Evolutionary conservation across 30 jellyfish, hydroid and myxozoan species (phyloP), one percentile per base, ranked within the genome.

Genomic region (Haliclystus octoradiatus): DNA sequence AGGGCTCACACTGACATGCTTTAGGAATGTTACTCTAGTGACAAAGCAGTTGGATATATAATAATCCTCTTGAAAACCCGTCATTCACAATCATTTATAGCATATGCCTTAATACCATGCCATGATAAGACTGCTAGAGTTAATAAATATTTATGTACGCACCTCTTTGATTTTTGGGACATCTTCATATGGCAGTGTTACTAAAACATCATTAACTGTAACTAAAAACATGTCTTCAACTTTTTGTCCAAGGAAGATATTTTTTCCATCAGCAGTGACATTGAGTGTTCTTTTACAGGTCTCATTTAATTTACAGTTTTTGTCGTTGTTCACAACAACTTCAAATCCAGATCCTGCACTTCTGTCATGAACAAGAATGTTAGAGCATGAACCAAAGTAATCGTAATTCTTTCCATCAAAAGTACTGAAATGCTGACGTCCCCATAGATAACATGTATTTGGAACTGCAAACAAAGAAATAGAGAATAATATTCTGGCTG

Each of bases 391-490:
- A 28, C 94, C 94, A 23, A 23, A 66, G 70, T 73, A 79, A 13
- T 74, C 69, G 92, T 91, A 91, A 31, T 71, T 76, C 29, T 66
- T 68, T 1, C 99, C 99, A 68, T 91, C 99, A 53, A 91, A 91
- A 4, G 99, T 91, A 49, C 83, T 50, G 84, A 82, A 91, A 61
- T 77, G 95, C 30, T 66, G 76, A 49, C 94, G 66, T 1, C 93
- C 92, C 85, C 94, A 84, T 27, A 91, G 84, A 49, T 63, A 77
- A 70, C 99, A 91, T 28, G 99, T 91, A 63, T 91, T 80, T 23
- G 70, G 76, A 40, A 83, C 94, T 74, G 88, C 0, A 50, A 61
- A 49, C 25, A 34, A 27, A 67, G 14, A 33, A 33, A 34, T 3
- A 22, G 25, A 15, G n/a, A n/a, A n/a, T n/a, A n/a, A n/a, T n/a